Evolutionary conservation across 2,797 vertebrate genomes (phyloP).

Genomic region (Hyperoplus lanceolatus): DNA sequence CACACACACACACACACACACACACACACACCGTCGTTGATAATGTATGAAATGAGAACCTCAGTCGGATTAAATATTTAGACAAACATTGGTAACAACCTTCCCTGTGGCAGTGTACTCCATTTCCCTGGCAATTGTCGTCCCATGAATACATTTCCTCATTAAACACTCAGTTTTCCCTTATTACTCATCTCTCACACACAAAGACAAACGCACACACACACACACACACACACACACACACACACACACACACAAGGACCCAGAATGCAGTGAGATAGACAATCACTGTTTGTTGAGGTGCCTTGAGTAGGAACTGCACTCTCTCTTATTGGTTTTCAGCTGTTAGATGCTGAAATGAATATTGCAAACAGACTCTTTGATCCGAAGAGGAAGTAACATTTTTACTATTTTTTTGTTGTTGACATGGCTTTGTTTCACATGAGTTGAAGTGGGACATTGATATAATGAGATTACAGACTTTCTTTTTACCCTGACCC

Average conservation of each 20-base stretch:
- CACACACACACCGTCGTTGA: constrained; percentile 2
- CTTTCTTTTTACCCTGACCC: constrained; percentile 30
- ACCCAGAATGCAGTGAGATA: constrained; percentile 17
- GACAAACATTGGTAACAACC: constrained; percentile 69
- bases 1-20: constrained; percentile 9
- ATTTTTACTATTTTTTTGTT: constrained; percentile 9
- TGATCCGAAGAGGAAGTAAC: constrained; percentile 37
- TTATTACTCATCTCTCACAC: constrained; percentile 47
- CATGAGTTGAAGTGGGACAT: constrained; percentile 48
- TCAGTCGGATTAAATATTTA: constrained; percentile 67
- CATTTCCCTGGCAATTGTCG: constrained; percentile 54
- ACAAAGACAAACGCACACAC: background rate
- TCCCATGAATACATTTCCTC: constrained; percentile 61
- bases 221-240: background rate
- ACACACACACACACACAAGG: background rate
- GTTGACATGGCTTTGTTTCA: constrained; percentile 30
- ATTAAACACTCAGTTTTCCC: constrained; percentile 50
- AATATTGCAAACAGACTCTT: constrained; percentile 48
- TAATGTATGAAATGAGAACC: constrained; percentile 61
- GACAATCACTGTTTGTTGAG: constrained; percentile 44
- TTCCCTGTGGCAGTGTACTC: constrained; percentile 56
- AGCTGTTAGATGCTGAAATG: constrained; percentile 45
- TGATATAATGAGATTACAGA: constrained; percentile 49
- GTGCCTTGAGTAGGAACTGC: constrained; percentile 8
- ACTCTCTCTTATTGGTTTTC: constrained; percentile 35